Conservation (phyloP, 2,113 vertebrate species). For the Hyla sarda region DNA sequence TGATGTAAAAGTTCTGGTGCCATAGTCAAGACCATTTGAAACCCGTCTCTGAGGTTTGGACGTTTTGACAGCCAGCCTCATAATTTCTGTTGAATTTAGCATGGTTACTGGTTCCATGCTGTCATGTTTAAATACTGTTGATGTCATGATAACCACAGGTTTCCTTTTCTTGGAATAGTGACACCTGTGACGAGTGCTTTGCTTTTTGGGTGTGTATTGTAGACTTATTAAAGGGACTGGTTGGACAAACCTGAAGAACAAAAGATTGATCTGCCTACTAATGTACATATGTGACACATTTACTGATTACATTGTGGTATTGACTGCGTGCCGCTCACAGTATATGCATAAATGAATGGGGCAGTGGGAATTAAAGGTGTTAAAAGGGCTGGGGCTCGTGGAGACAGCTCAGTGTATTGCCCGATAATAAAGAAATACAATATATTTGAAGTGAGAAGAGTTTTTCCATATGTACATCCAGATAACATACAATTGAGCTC, state of each 20-base stretch:
- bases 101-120: background rate
- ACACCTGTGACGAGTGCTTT: background rate
- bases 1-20: background rate
- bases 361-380: background rate
- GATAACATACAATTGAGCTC: no score
- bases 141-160: background rate
- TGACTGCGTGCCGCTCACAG: background rate
- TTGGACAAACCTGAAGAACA: background rate
- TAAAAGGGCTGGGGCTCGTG: background rate
- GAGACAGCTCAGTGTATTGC: background rate
- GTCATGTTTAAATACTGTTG: background rate
- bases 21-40: background rate
- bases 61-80: background rate
- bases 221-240: background rate
- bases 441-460: no score
- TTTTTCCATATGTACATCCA: no score
- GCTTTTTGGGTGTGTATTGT: constrained; percentile 30
- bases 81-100: background rate
- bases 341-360: background rate
- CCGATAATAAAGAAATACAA: background rate
- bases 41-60: background rate
- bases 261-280: background rate
- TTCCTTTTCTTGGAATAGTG: background rate
- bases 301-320: background rate
- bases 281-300: constrained; percentile 25